Base-by-base conservation (phyloP, 1,140 invertebrate species). In the Micrasema minimum region DNA sequence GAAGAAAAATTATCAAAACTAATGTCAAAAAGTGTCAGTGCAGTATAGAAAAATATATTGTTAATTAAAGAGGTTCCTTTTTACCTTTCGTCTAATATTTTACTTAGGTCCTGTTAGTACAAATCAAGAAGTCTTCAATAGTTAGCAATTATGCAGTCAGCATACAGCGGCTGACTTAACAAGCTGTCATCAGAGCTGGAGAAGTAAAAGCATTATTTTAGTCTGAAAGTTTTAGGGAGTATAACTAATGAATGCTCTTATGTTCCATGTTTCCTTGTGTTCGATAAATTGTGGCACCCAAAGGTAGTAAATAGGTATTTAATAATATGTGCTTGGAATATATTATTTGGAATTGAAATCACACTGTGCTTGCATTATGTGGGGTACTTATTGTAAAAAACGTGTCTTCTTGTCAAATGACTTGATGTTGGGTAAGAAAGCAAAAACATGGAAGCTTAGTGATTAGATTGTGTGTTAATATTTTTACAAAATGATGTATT, bases 381-480 rank as follows among this genome's bases (percentile, higher is more conserved):
- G 81, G 81, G n/a, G n/a, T n/a, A n/a, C n/a, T 83, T 79, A 81
- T 80, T 83, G 82, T 80, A 82, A 78, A 82, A 82, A 46, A 46
- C 43, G 43, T 46, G 43, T 46, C 16, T 46, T 46, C 10, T 46
- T 7, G 7, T 31, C 26, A 31, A 31, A 31, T 31, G 7, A 7
- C 26, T 31, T 31, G 26, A 2, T 31, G n/a, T 46, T 46, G 43
- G 5, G 43, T 46, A 0, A 16, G n/a, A 3, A 14, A 46, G 5
- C 3, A 46, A 46, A 31, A 31, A 31, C 7, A 31, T 45, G 41
- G 2, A 45, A 45, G 41, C 41, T 12, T 2, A 45, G 41, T 45
- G 41, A 45, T 31, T 57, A 35, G 55, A 31, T 31, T 59, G 55
- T 59, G 37, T 16, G 37, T 22, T 9, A 22, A 12, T 38, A 11